Conservation (phyloP, 2,888 invertebrate species). For the Philhelius pedissequus region DNA sequence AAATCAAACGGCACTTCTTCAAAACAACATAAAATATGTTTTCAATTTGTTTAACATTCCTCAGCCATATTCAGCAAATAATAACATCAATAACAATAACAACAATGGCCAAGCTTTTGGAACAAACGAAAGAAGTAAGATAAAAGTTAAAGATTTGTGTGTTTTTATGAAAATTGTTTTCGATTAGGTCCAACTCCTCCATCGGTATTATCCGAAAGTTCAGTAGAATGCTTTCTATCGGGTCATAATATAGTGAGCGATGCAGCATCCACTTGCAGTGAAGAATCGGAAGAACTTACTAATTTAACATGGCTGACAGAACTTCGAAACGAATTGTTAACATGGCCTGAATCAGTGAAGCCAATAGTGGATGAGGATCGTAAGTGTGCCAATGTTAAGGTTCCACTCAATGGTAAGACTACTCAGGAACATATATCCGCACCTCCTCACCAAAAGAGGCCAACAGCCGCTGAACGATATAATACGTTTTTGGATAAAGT, state of each 20-base stretch:
- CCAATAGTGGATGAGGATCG: slow-evolving; percentile 69
- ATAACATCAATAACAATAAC: background rate
- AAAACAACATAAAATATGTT: slow-evolving; percentile 47
- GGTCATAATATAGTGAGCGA: slow-evolving; percentile 53
- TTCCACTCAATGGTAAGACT: background rate
- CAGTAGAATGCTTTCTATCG: slow-evolving; percentile 59
- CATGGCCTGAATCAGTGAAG: slow-evolving; percentile 74
- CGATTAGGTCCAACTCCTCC: slow-evolving; percentile 66
- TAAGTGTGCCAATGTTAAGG: background rate
- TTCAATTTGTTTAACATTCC: slow-evolving; percentile 55
- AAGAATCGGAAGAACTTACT: slow-evolving; percentile 76
- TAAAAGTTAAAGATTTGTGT: background rate
- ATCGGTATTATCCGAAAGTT: slow-evolving; percentile 67
- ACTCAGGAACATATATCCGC: background rate
- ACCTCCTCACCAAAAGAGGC: slow-evolving; percentile 70
- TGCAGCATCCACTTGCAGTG: slow-evolving; percentile 56
- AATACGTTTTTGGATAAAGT: slow-evolving; percentile 77
- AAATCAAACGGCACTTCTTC: background rate
- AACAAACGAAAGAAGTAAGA: slow-evolving; percentile 34
- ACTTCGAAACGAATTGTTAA: slow-evolving; percentile 75
- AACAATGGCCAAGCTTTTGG: background rate
- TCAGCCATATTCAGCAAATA: slow-evolving; percentile 27
- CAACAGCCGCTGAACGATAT: slow-evolving; percentile 75
- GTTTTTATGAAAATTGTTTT: background rate
- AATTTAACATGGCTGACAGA: slow-evolving; percentile 77